Base-by-base conservation (phyloP, 2,888 invertebrate genomes). In the Hanleya hanleyi region DNA sequence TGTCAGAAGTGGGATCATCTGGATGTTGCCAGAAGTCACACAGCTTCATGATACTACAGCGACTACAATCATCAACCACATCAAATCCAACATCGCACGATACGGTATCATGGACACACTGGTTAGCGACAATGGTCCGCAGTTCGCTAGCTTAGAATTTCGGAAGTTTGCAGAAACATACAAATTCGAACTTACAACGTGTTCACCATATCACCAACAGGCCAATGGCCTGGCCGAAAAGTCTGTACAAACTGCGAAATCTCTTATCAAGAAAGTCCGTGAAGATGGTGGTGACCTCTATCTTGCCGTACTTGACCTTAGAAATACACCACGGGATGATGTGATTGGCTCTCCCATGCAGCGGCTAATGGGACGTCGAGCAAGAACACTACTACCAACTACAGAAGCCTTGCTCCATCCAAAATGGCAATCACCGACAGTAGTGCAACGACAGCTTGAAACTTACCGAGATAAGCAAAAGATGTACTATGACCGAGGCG, bases 151-250 rank as follows among this genome's bases (percentile, higher is more conserved):
- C 62, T 1, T 26, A 3, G 73, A 79, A 37, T 81, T 79, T 47
- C 70, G 65, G 35, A 29, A 66, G 29, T 75, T 75, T 62, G 70
- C 62, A 15, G 22, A 69, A 64, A 29, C 35, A 1, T 47, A 66
- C 37, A 33, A 33, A 22, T 67, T 75, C 51, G 22, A 35, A 15
- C 62, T 49, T 6, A 65, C 67, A 12, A 78, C 75, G 5, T 80
- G 71, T 4, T 74, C 73, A 7, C 81, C 78, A 26, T 33, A 68
- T 61, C 73, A 78, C 50, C 70, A 72, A 33, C 78, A 81, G 47
- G 62, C 76, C 18, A 83, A 83, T 72, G 80, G 79, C 9, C 62
- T 76, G 9, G 76, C 76, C 7, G 81, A 83, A 74, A 78, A 74
- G n/a, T 32, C 67, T 18, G 67, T 73, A 2, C 50, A 73, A 67